Evolutionary conservation across 2,113 vertebrate species (phyloP).

Genomic region (Scartelaos histophorus): DNA sequence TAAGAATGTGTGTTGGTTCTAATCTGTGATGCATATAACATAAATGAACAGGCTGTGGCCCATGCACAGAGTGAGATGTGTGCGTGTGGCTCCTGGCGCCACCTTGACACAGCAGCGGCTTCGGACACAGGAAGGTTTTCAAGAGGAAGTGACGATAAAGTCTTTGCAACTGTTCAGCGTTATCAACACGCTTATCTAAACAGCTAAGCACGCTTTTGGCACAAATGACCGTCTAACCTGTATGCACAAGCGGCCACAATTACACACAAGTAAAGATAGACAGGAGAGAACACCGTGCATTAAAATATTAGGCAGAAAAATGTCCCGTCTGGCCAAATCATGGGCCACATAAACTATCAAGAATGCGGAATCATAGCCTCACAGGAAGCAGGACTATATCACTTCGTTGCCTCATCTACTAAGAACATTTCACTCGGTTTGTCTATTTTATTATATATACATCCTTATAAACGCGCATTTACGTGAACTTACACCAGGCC

Average conservation of each 20-base stretch:
- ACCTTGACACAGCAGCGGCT: constrained; percentile 28
- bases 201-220: background rate
- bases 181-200: constrained; percentile 49
- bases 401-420: background rate
- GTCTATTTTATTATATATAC: background rate
- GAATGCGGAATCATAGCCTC: constrained; percentile 75
- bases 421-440: background rate
- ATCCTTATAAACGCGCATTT: no score
- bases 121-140: constrained; percentile 41
- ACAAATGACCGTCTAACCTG: no score
- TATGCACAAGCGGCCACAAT: constrained; percentile 5
- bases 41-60: no score
- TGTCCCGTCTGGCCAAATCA: constrained; percentile 17
- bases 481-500: constrained; percentile 18
- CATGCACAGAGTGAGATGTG: constrained; percentile 6
- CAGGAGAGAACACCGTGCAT: fast-evolving
- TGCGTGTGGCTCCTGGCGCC: background rate
- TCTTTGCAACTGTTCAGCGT: constrained; percentile 60
- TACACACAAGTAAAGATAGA: fast-evolving
- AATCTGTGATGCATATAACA: background rate
- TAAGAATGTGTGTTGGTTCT: fast-evolving
- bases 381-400: constrained; percentile 53
- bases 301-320: background rate
- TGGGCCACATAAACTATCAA: constrained; percentile 45
- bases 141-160: constrained; percentile 76